Base-by-base conservation (phyloP, 2,797 vertebrate species). In the Malurus splendens region DNA sequence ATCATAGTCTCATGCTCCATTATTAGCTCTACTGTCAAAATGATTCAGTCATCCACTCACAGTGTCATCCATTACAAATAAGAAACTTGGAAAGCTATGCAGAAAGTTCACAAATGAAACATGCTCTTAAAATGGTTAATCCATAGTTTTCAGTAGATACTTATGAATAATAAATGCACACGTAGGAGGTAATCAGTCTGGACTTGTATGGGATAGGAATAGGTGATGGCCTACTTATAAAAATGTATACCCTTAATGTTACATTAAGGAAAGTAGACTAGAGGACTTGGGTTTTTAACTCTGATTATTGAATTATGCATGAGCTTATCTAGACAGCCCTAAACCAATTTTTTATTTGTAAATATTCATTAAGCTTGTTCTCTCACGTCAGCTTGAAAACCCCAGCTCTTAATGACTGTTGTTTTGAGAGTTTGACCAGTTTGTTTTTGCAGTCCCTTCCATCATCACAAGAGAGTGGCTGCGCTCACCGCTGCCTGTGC, bases 271-370 rank as follows among this genome's bases (percentile, higher is more conserved):
- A 86, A 79, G 36, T 20, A 89, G 52, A 73, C 30, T 77, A 32
- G 6, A 73, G 39, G 8, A 30, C 60, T 81, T 89, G 38, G 47
- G 12, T 61, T 76, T 50, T 81, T 22, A 32, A 19, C 32, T 84
- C 44, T 76, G 45, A 47, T 57, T 47, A 71, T 2, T 70, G 41
- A 89, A 89, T 86, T 87, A 88, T 79, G 56, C 14, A 93, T 86
- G 39, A 87, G 20, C 8, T 44, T 56, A 93, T 82, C 64, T 52
- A 60, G 47, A 65, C 22, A 68, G 44, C 45, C 86, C 17, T 85
- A 87, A 90, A 72, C 30, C 15, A 79, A 6, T 9, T n/a, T 70
- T 83, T 82, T 41, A 30, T 73, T 86, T 55, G 39, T 61, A 88
- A 82, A 68, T 82, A 77, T 85, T 92, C 42, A 55, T 76, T 76